Evolutionary conservation across 2,888 invertebrate species (phyloP).

Genomic region (Plutella xylostella): DNA sequence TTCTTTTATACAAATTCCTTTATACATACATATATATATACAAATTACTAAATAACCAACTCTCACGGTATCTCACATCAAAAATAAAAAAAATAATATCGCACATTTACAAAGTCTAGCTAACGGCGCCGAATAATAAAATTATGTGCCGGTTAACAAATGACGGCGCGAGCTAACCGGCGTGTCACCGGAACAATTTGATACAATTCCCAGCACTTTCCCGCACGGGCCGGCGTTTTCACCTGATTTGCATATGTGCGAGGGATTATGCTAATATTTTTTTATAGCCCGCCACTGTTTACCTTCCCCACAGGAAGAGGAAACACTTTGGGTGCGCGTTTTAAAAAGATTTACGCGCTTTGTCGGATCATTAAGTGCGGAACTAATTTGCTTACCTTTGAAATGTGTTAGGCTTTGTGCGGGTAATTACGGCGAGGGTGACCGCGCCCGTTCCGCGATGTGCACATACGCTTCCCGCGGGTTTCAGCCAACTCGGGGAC

Average conservation of each 20-base stretch:
- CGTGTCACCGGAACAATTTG: conserved; percentile 64
- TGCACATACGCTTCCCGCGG: conserved; percentile 46
- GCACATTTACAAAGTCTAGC: conserved; percentile 28
- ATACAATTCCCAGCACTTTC: conserved; percentile 64
- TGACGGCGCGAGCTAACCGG: conserved; percentile 45
- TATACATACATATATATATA: too few species aligned
- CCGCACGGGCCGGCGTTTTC: conserved; percentile 38
- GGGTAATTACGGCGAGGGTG: conserved; percentile 56
- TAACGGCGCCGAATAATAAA: conserved; percentile 51
- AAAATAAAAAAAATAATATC: conserved; percentile 5
- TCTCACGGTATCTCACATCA: neutral
- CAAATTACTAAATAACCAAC: too few species aligned
- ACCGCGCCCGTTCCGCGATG: conserved; percentile 54
- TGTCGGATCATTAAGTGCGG: conserved; percentile 69
- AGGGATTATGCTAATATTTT: conserved; percentile 66
- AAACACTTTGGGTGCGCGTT: conserved; percentile 58
- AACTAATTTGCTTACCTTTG: conserved; percentile 71
- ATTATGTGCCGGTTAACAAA: conserved; percentile 66
- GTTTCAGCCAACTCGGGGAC: conserved; percentile 25
- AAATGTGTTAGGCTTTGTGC: conserved; percentile 65
- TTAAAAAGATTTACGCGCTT: conserved; percentile 69
- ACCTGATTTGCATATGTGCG: conserved; percentile 58
- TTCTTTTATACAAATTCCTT: too few species aligned
- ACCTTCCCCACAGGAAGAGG: conserved; percentile 52
- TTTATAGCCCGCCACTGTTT: conserved; percentile 48